These are phyloP conservation scores for Pseudomugil tenellus DNA, from an alignment of 2,797 vertebrate genomes.

Conservation along the genomic window DNA sequence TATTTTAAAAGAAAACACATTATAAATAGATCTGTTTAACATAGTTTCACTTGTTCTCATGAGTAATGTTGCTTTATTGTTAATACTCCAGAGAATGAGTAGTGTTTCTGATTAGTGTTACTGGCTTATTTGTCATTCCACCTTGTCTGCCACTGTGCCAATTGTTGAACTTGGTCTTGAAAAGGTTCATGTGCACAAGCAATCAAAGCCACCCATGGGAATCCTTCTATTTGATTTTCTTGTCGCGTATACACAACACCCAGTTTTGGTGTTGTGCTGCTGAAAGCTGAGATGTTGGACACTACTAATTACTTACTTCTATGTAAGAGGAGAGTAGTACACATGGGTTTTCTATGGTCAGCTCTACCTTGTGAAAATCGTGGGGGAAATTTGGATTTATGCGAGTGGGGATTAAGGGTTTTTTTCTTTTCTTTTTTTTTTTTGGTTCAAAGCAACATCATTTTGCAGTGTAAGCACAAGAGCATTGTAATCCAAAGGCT, in stretches of 20 bases:
- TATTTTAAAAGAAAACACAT: conserved; percentile 1
- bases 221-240: conserved; percentile 59
- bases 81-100: neutral
- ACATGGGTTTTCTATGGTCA: conserved; percentile 2
- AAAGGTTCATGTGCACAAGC: conserved; percentile 15
- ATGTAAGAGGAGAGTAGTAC: conserved; percentile 36
- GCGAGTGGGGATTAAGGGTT: neutral
- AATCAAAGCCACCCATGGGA: conserved; percentile 34
- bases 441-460: neutral
- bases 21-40: conserved; percentile 29
- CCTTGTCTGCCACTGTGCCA: conserved; percentile 5
- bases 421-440: neutral
- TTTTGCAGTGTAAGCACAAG: neutral
- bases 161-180: neutral
- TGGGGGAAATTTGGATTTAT: neutral
- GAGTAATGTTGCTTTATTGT: neutral
- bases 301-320: conserved; percentile 62
- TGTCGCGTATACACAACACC: conserved; percentile 7
- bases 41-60: conserved; percentile 29
- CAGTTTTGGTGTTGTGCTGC: conserved; percentile 65
- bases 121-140: conserved; percentile 19
- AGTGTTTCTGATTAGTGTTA: conserved; percentile 19
- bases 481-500: neutral
- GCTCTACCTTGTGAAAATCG: conserved; percentile 1
- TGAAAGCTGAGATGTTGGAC: conserved; percentile 69